Evolutionary conservation across 2,113 vertebrate species (phyloP).

Genomic region (Apodemus sylvaticus): DNA sequence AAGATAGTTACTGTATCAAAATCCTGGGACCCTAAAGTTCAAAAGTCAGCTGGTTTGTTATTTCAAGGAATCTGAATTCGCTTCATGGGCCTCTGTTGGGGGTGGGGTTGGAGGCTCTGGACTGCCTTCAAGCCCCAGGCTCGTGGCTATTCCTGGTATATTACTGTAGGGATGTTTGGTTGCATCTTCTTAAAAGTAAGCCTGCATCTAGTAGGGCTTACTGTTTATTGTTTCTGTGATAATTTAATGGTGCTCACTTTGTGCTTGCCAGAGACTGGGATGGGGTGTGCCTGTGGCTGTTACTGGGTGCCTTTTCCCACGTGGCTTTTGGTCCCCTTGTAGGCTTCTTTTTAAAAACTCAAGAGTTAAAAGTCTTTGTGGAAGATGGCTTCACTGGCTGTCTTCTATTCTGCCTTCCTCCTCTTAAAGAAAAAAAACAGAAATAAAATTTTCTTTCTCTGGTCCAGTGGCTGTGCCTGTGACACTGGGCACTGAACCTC

Average conservation of each 20-base stretch:
- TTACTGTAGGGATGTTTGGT: background rate
- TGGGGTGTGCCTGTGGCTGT: background rate
- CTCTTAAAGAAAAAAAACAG: background rate
- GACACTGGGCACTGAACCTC: rapidly evolving
- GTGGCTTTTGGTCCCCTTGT: too few relatives aligned
- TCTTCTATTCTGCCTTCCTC: background rate
- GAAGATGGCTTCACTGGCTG: background rate
- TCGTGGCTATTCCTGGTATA: background rate
- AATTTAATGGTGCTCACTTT: background rate
- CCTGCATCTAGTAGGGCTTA: background rate
- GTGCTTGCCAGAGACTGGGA: background rate
- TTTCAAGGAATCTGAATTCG: rapidly evolving
- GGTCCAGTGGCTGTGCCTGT: background rate
- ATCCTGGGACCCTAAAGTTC: too few relatives aligned
- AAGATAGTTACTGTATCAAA: background rate
- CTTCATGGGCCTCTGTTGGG: background rate
- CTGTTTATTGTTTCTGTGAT: background rate
- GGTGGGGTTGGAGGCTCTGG: background rate
- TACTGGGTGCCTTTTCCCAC: background rate
- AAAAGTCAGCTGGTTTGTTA: background rate
- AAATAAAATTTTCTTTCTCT: background rate
- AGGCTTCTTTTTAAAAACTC: background rate
- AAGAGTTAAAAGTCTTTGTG: background rate
- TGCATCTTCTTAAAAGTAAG: slow-evolving; percentile 5
- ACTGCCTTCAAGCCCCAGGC: background rate